Conservation (phyloP, 2,888 invertebrate species). For the Pharmacophagus antenor region DNA sequence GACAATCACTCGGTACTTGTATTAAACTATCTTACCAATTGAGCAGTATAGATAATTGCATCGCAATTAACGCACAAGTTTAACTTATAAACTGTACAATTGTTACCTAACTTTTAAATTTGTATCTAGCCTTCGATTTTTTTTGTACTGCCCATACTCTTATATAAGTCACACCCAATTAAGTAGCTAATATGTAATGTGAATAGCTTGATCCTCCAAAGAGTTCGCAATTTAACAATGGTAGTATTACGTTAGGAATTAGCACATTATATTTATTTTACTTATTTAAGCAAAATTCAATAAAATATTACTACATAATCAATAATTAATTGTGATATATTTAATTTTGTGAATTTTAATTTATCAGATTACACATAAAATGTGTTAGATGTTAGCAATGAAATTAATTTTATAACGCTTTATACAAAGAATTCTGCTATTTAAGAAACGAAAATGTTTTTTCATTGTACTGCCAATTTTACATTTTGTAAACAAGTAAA, state of each 20-base stretch:
- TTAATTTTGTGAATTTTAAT: constrained; percentile 10
- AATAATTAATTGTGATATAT: constrained; percentile 6
- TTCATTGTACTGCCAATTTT: no score
- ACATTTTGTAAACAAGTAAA: no score
- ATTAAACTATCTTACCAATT: background rate
- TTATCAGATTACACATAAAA: constrained; percentile 12
- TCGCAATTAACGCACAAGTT: background rate
- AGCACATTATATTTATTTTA: constrained; percentile 29
- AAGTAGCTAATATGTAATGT: constrained; percentile 16
- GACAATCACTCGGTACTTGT: background rate
- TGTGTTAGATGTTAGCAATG: constrained; percentile 6
- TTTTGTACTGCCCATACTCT: constrained; percentile 9
- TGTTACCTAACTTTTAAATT: background rate
- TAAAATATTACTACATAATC: background rate
- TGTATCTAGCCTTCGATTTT: background rate
- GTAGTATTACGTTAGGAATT: constrained; percentile 23
- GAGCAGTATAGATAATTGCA: background rate
- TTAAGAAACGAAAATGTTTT: no score
- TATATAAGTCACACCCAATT: background rate
- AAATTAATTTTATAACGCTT: background rate
- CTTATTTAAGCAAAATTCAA: constrained; percentile 2
- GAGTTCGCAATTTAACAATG: constrained; percentile 13
- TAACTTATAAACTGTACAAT: background rate
- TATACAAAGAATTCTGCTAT: background rate
- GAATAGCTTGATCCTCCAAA: constrained; percentile 22